phyloP scores from a whole-genome alignment of 2,113 vertebrate genomes.

The Cyprinus carpio region DNA sequence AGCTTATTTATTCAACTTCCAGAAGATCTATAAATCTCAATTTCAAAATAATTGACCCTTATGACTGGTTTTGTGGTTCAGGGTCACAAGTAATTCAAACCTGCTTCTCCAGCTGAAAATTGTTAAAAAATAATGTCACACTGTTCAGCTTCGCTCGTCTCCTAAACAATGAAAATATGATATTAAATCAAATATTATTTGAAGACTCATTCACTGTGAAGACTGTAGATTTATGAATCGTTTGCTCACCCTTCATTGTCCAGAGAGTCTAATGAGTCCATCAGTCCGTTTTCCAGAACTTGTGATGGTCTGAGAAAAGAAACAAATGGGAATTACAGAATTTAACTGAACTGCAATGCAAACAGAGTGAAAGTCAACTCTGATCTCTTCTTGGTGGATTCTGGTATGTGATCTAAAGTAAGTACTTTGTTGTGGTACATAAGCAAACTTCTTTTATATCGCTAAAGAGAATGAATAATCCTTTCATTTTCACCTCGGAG shows the following conservation, averaged over 20 bases:
- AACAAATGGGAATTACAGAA: background rate
- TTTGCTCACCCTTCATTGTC: slow-evolving; percentile 60
- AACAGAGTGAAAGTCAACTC: background rate
- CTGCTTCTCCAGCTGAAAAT: slow-evolving; percentile 72
- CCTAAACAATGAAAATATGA: slow-evolving; percentile 47
- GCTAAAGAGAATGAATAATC: background rate
- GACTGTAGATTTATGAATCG: background rate
- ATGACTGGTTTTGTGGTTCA: too few species aligned
- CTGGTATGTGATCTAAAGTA: background rate
- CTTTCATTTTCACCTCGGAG: slow-evolving; percentile 1
- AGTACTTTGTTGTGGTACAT: background rate
- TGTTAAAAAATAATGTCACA: slow-evolving; percentile 74
- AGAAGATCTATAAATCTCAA: too few species aligned
- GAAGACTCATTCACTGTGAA: background rate
- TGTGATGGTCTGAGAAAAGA: slow-evolving; percentile 46
- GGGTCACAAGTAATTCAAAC: slow-evolving; percentile 58
- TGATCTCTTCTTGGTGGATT: background rate
- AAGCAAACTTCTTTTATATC: background rate
- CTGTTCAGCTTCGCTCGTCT: slow-evolving; percentile 71
- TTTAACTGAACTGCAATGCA: background rate
- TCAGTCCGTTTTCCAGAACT: slow-evolving; percentile 49
- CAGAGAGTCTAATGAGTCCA: slow-evolving; percentile 67
- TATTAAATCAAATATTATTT: background rate
- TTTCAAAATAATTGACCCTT: too few species aligned
- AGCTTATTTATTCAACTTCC: too few species aligned